Percentiles rank a stretch among this genome's conserved stretches.
Conservation (phyloP, 2,113 vertebrate genomes). For the Lonchura striata region DNA sequence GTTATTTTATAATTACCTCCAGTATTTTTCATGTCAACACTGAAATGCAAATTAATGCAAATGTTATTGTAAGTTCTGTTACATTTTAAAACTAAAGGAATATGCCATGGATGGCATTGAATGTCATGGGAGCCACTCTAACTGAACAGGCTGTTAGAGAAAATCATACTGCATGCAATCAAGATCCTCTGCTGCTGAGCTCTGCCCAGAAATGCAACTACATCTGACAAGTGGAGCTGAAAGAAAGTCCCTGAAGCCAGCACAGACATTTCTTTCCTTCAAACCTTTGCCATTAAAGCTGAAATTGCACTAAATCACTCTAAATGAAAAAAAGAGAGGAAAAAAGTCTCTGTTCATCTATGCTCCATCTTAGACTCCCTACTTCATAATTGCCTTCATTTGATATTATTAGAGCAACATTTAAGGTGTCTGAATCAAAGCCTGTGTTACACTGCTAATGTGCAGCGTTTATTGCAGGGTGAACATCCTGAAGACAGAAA, state of each 20-base stretch:
- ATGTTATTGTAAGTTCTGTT: background rate
- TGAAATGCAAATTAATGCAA: constrained; percentile 14
- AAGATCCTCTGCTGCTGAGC: background rate
- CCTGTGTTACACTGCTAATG: background rate
- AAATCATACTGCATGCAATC: background rate
- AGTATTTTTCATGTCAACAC: background rate
- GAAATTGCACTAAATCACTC: background rate
- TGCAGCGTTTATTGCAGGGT: background rate
- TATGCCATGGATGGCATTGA: background rate
- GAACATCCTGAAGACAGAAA: background rate
- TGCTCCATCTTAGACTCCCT: background rate
- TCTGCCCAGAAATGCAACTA: background rate
- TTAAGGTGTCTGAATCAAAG: background rate
- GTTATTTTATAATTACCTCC: background rate
- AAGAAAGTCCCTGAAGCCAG: background rate
- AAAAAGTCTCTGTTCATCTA: background rate
- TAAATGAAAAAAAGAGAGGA: accelerated
- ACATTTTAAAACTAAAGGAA: background rate
- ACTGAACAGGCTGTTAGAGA: background rate
- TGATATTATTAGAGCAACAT: accelerated
- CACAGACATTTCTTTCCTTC: background rate
- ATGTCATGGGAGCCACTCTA: background rate
- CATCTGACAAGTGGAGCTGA: background rate
- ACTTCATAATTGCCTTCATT: background rate
- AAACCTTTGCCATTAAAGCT: background rate